Base-by-base conservation (phyloP, 2,888 invertebrate genomes). In the Drosophila stalkeri region DNA sequence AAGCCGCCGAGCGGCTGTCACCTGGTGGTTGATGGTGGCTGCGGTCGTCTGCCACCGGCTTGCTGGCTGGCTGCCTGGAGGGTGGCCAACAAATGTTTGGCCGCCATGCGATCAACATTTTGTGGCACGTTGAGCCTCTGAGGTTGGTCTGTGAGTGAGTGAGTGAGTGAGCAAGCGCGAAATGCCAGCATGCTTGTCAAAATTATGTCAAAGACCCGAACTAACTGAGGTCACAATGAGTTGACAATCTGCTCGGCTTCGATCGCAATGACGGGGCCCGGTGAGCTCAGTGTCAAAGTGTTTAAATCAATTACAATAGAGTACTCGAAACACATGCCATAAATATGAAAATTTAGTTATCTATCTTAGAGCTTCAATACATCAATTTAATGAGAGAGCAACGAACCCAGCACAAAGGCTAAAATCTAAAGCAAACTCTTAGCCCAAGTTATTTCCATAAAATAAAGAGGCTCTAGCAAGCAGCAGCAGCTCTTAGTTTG, bases 1-100 rank as follows among this genome's bases (percentile, higher is more conserved):
- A 78, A 65, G 75, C 77, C 75, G 75, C 77, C 67, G 56, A 59
- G 57, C 55, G 69, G 66, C 72, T 72, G 81, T 78, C 70, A 76
- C 72, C 76, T 70, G 64, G 57, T 46, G 75, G 43, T 37, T 41
- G 55, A 8, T 31, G 41, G 9, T 65, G 65, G 64, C 73, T 79
- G 78, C 63, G 73, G 67, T 75, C 57, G 56, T 55, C 62, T 67
- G 57, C 44, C 44, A 20, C 44, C 12, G 9, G 20, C 20, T 11
- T 5, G 11, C 43, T 43, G 11, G 1, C 44, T 18, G 11, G 12
- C 27, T 33, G 39, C 47, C 59, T 18, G 23, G 39, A 27, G 52
- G 18, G 33, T 33, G 18, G 51, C 44, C 52, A 35, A 49, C 61
- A 60, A 61, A 33, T 57, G 39, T 12, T 52, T 39, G 39, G n/a